Percentiles rank a stretch among this genome's conserved stretches.
These are phyloP conservation scores for Orestias chungarensis DNA, from an alignment of 2,797 vertebrate species.

Conservation along the genomic window DNA sequence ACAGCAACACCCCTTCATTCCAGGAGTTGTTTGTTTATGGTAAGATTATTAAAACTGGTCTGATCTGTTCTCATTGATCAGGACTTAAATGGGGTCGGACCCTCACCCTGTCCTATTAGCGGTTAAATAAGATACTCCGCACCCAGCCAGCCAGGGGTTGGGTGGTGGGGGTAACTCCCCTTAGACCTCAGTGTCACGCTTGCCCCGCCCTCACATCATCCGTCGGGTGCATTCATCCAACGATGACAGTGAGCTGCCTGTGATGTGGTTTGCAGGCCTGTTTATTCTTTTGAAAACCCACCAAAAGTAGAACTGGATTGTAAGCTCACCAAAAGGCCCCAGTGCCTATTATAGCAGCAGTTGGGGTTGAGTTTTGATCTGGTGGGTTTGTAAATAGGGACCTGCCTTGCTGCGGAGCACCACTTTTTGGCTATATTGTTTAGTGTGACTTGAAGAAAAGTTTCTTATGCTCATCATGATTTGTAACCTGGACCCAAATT, in stretches of 20 bases:
- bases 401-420: conserved; percentile 69
- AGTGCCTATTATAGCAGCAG: conserved; percentile 74
- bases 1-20: too few species aligned
- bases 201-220: conserved; percentile 78
- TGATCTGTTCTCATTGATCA: conserved; percentile 28
- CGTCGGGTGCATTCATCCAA: conserved; percentile 74
- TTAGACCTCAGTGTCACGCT: conserved; percentile 71
- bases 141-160: conserved; percentile 45
- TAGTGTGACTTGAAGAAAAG: conserved; percentile 63
- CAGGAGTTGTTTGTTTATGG: conserved; percentile 2
- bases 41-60: conserved; percentile 3
- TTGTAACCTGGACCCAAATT: conserved; percentile 57
- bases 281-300: conserved; percentile 80
- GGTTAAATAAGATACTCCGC: conserved; percentile 60
- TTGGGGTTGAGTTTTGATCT: conserved; percentile 77
- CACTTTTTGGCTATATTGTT: conserved; percentile 71
- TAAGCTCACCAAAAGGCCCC: conserved; percentile 70
- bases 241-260: conserved; percentile 77
- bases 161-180: conserved; percentile 31
- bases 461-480: conserved; percentile 66
- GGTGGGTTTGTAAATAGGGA: conserved; percentile 77
- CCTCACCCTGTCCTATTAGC: conserved; percentile 50
- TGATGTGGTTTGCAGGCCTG: conserved; percentile 78
- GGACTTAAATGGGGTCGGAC: conserved; percentile 30
- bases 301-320: conserved; percentile 78